phyloP scores from a whole-genome alignment of 2,888 invertebrate genomes.

The Cerastoderma edule region DNA sequence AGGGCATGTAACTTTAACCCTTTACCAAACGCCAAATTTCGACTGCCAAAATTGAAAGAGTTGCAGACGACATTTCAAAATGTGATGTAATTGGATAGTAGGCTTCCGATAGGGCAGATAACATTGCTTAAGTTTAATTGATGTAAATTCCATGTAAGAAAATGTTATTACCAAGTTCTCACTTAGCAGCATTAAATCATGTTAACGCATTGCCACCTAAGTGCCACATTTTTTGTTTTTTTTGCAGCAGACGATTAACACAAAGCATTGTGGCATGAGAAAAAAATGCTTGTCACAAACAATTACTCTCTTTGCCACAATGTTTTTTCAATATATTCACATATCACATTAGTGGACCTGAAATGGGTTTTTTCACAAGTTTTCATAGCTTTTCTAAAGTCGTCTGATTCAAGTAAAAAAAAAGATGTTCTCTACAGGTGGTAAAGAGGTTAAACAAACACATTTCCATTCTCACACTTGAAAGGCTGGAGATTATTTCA shows the following conservation, averaged over 20 bases:
- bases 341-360: too few species aligned
- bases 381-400: too few species aligned
- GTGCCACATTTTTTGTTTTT: too few species aligned
- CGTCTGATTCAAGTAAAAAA: background rate
- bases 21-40: background rate
- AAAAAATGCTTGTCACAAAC: background rate
- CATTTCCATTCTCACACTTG: background rate
- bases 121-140: background rate
- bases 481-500: background rate
- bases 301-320: background rate
- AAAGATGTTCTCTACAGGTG: background rate
- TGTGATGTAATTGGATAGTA: background rate
- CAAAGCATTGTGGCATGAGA: background rate
- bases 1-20: background rate
- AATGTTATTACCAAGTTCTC: too few species aligned
- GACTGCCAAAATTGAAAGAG: background rate
- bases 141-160: background rate
- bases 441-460: background rate
- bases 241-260: too few species aligned
- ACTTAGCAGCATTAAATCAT: too few species aligned
- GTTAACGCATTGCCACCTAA: too few species aligned
- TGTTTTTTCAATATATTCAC: too few species aligned
- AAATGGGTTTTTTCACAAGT: too few species aligned
- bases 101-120: background rate
- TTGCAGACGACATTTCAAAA: background rate